These are phyloP conservation scores for Oenanthe melanoleuca DNA, from an alignment of 2,113 vertebrate species.

Conservation along the genomic window DNA sequence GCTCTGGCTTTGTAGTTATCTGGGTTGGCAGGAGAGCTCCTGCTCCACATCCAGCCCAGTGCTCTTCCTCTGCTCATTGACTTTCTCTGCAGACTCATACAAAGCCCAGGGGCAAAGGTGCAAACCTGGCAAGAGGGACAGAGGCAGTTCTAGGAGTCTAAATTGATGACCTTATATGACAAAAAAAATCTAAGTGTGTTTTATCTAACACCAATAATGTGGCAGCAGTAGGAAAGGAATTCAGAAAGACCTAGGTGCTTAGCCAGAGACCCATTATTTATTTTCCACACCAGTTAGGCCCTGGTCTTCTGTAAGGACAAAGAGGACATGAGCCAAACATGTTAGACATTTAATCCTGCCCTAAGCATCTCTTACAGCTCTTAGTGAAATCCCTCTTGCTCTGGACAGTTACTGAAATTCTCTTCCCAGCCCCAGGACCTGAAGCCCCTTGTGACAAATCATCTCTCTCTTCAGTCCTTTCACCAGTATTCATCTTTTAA, in stretches of 20 bases:
- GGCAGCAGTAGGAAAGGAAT: not conserved
- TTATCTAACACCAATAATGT: not conserved
- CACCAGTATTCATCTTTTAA: not conserved
- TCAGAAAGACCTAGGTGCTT: not conserved
- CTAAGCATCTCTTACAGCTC: not conserved
- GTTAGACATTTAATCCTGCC: not conserved
- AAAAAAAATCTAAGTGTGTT: not conserved
- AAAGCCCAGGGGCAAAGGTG: not conserved
- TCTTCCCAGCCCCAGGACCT: not conserved
- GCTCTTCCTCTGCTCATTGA: not conserved
- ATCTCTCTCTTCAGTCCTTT: not conserved
- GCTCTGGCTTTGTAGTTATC: not conserved
- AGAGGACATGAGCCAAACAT: not conserved
- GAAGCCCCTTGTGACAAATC: not conserved
- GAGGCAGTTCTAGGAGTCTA: not conserved
- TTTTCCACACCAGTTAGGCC: not conserved
- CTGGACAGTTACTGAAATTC: not conserved
- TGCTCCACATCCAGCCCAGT: not conserved
- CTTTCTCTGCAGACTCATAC: not conserved
- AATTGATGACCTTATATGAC: not conserved
- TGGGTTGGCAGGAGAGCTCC: not conserved
- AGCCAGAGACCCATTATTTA: not conserved
- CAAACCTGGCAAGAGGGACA: not conserved
- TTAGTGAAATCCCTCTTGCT: not conserved
- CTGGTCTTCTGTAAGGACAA: not conserved